Evolutionary conservation across 2,113 vertebrate species (phyloP), one percentile per base, ranked within the genome.

Genomic region (Anguilla rostrata): DNA sequence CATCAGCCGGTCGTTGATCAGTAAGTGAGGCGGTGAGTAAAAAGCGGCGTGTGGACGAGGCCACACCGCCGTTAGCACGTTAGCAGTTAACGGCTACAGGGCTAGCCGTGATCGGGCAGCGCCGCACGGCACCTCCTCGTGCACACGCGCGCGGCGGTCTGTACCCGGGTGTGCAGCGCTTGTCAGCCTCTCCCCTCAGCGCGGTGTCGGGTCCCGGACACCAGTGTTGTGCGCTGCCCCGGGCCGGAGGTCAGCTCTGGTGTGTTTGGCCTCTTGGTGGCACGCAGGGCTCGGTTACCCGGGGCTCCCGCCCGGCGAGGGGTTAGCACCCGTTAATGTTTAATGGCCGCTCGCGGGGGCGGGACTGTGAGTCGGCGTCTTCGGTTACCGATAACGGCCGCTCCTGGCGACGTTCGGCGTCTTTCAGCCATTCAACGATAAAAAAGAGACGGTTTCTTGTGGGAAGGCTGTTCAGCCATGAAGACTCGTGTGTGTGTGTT

Each of bases 251-350:
- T 82, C 60, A 22, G 84, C 79, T 83, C 81, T 7, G 83, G 56
- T 88, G 87, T 83, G 84, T 90, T 84, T 89, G 60, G 75, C 71
- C 63, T 86, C 60, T 86, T 82, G 83, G 78, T 88, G 82, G 87
- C 87, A 85, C 78, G 78, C 79, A 79, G 87, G 88, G 85, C 91
- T 91, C 81, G 83, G 89, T 92, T 91, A 92, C 92, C 53, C 29
- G 84, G 43, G 53, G 43, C 86, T 63, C 82, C 84, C 85, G 86
- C 53, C 87, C 34, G 85, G 86, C 87, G 22, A n/a, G 88, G 87
- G 88, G 86, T 88, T 88, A 89, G 84, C 56, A 87, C n/a, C 87
- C 88, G 78, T 94, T 91, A 93, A 95, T 94, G 92, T 93, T 94
- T 94, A 95, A 95, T 89, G 87, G 87, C 85, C 22, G 81, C 83